phyloP scores from a whole-genome alignment of 2,797 vertebrate species.

The Melanotaenia boesemani region DNA sequence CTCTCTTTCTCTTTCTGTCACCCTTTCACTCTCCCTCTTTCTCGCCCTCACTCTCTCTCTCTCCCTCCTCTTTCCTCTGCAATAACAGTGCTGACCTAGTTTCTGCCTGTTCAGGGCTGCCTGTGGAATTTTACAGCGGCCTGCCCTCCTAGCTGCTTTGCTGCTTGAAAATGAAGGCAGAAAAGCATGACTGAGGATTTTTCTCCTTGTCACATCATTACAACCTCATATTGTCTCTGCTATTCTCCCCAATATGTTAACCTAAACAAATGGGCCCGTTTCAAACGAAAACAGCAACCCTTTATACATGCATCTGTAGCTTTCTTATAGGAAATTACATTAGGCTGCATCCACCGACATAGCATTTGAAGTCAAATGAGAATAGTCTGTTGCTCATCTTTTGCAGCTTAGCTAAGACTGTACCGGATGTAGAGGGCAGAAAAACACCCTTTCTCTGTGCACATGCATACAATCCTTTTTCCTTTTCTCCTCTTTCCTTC shows the following conservation, averaged over 20 bases:
- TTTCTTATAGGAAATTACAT: slow-evolving; percentile 35
- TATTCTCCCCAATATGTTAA: slow-evolving; percentile 18
- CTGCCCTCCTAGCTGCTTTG: slow-evolving; percentile 84
- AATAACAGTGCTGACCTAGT: slow-evolving; percentile 92
- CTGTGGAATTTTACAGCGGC: slow-evolving; percentile 92
- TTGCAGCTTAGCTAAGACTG: slow-evolving; percentile 71
- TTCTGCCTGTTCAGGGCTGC: slow-evolving; percentile 90
- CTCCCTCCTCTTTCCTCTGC: slow-evolving; percentile 86
- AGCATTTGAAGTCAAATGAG: slow-evolving; percentile 69
- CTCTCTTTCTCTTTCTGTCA: slow-evolving; percentile 59
- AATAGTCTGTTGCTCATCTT: slow-evolving; percentile 67
- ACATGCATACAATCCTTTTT: slow-evolving; percentile 63
- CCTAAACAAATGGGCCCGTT: slow-evolving; percentile 40
- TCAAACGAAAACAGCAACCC: slow-evolving; percentile 45
- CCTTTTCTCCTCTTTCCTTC: slow-evolving; percentile 46
- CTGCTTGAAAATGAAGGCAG: slow-evolving; percentile 84
- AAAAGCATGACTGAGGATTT: slow-evolving; percentile 88
- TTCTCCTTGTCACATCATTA: slow-evolving; percentile 80
- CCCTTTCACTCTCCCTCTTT: slow-evolving; percentile 58
- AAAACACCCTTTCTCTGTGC: slow-evolving; percentile 69
- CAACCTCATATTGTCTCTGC: slow-evolving; percentile 50
- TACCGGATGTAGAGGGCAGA: slow-evolving; percentile 74
- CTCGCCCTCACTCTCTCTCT: slow-evolving; percentile 58
- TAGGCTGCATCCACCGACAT: slow-evolving; percentile 36
- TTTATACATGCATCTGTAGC: slow-evolving; percentile 24